Percentiles rank a stretch among this genome's conserved stretches.
phyloP scores from a whole-genome alignment of 1,140 invertebrate genomes.

The Sweltsa coloradensis region DNA sequence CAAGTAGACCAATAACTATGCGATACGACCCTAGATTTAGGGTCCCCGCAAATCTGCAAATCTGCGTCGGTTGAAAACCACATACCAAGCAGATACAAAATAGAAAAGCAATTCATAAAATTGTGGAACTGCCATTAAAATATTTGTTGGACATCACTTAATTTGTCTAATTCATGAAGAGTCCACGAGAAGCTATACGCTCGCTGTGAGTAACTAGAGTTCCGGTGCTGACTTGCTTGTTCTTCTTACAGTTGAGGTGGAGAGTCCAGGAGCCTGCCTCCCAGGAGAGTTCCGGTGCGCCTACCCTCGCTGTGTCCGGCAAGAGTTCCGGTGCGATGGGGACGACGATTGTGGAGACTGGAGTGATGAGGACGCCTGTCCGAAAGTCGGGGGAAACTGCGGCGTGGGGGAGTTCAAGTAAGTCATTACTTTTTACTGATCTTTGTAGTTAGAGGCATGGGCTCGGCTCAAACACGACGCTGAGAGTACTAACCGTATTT shows the following conservation, averaged over 20 bases:
- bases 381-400: conserved; percentile 38
- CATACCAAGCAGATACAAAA: too few relatives aligned
- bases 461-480: too few relatives aligned
- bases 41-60: too few relatives aligned
- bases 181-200: neutral
- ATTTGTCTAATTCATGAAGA: neutral
- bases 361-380: conserved; percentile 65
- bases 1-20: too few relatives aligned
- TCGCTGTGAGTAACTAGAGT: neutral
- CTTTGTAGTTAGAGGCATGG: too few relatives aligned
- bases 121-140: neutral
- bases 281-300: conserved; percentile 60
- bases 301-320: conserved; percentile 49
- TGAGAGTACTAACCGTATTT: too few relatives aligned
- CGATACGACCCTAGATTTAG: too few relatives aligned
- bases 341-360: conserved; percentile 84
- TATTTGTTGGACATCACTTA: neutral
- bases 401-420: conserved; percentile 47
- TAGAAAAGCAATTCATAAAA: neutral
- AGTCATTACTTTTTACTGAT: too few relatives aligned
- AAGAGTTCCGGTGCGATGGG: conserved; percentile 68
- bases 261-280: conserved; percentile 33
- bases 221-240: too few relatives aligned
- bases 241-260: conserved; percentile 11
- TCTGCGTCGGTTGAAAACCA: too few relatives aligned